Percentiles rank a stretch among this genome's conserved stretches.
Evolutionary conservation across 2,113 vertebrate species (phyloP).

Genomic region (Boulengeromyrus knoepffleri): DNA sequence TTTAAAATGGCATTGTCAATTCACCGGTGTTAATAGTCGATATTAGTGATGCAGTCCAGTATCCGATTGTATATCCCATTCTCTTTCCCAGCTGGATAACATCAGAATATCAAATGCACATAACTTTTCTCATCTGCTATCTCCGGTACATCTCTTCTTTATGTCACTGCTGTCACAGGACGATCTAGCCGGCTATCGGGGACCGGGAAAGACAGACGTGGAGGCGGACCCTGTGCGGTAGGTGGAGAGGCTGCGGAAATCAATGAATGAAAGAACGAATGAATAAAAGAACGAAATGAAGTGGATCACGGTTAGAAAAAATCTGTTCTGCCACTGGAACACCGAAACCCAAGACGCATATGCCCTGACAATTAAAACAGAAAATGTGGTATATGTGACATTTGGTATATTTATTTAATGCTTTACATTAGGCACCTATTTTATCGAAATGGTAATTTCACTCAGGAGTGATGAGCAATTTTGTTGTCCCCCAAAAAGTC

Average conservation of each 20-base stretch:
- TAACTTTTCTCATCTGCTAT: neutral
- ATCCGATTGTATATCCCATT: neutral
- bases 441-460: neutral
- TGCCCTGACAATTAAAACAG: neutral
- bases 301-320: neutral
- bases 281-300: neutral
- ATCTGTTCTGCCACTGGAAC: neutral
- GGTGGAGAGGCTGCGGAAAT: neutral
- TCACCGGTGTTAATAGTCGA: neutral
- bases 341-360: neutral
- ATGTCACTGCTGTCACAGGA: neutral
- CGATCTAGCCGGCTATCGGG: neutral
- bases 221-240: neutral
- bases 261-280: neutral
- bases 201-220: neutral
- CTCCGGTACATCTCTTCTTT: neutral
- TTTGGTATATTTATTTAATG: neutral
- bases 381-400: neutral
- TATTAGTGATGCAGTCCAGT: neutral
- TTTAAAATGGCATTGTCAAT: neutral
- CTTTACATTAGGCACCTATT: neutral
- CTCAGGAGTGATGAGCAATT: neutral
- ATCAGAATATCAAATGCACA: neutral
- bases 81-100: neutral
- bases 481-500: neutral